These are phyloP conservation scores for Leptoclinus maculatus DNA, from an alignment of 2,797 vertebrate species.

Conservation along the genomic window DNA sequence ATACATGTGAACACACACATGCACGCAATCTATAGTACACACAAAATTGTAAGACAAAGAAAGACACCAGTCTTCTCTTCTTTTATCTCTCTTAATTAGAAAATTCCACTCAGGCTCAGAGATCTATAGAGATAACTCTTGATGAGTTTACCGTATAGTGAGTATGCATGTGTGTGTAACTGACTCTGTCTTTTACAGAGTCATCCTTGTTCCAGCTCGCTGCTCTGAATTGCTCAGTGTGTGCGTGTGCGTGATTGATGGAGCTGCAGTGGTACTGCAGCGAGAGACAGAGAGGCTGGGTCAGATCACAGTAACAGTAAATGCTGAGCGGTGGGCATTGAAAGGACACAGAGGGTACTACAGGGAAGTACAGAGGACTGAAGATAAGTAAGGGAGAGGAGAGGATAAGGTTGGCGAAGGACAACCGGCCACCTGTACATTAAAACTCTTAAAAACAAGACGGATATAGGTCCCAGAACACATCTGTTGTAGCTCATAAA, in stretches of 20 bases:
- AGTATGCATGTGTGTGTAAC: conserved; percentile 12
- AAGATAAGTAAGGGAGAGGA: not conserved
- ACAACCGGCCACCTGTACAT: conserved; percentile 24
- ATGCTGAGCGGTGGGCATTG: conserved; percentile 59
- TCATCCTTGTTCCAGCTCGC: conserved; percentile 60
- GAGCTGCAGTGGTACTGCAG: conserved; percentile 78
- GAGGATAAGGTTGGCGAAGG: not conserved
- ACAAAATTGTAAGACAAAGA: not conserved
- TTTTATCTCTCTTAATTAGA: conserved; percentile 15
- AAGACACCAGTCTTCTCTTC: not conserved
- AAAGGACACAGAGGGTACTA: conserved; percentile 28
- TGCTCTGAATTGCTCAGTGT: conserved; percentile 46
- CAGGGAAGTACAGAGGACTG: conserved; percentile 14
- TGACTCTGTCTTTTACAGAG: conserved; percentile 60
- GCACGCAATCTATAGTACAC: not conserved
- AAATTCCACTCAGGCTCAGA: conserved; percentile 13
- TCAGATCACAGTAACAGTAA: conserved; percentile 67
- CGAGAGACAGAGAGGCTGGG: conserved; percentile 45
- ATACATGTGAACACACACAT: not conserved
- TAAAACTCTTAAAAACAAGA: conserved; percentile 37
- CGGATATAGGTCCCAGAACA: conserved; percentile 5
- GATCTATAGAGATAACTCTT: conserved; percentile 34
- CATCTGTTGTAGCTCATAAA: conserved; percentile 40
- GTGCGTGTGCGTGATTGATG: conserved; percentile 71
- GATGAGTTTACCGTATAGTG: conserved; percentile 26